Conservation (phyloP, 2,797 vertebrate genomes). For the Eospalax fontanierii region DNA sequence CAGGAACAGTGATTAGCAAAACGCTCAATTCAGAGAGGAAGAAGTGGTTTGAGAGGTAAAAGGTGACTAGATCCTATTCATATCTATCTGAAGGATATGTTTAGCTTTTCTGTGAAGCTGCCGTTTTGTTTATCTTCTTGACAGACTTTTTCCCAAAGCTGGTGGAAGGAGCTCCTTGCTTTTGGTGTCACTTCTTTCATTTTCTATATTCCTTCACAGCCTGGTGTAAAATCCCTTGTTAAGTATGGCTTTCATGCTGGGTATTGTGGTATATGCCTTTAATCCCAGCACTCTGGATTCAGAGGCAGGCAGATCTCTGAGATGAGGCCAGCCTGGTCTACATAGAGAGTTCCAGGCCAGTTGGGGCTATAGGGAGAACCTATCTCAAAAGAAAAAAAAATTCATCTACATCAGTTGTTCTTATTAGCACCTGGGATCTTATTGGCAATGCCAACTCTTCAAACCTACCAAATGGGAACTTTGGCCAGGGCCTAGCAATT, state of each 20-base stretch:
- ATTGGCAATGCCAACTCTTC: slow-evolving; percentile 22
- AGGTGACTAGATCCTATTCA: not conserved
- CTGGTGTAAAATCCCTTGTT: not conserved
- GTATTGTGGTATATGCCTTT: too few species aligned
- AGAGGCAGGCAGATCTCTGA: too few species aligned
- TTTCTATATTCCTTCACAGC: slow-evolving; percentile 33
- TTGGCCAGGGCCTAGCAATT: not conserved
- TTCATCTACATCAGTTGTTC: not conserved
- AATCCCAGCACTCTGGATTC: too few species aligned
- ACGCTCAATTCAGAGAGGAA: not conserved
- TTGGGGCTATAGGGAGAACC: too few species aligned
- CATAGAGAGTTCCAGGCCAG: too few species aligned
- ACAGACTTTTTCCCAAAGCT: slow-evolving; percentile 38
- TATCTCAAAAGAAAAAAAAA: not conserved
- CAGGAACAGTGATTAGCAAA: not conserved
- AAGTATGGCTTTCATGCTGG: not conserved
- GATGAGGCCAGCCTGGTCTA: too few species aligned
- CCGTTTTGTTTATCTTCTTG: slow-evolving; percentile 46
- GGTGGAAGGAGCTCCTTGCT: not conserved
- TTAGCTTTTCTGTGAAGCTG: slow-evolving; percentile 9
- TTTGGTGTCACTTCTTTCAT: not conserved
- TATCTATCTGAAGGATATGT: not conserved
- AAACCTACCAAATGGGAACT: not conserved
- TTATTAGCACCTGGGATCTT: not conserved
- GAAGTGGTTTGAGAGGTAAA: not conserved